phyloP scores from a whole-genome alignment of 2,888 invertebrate species.

The Sarcophaga subvicina region DNA sequence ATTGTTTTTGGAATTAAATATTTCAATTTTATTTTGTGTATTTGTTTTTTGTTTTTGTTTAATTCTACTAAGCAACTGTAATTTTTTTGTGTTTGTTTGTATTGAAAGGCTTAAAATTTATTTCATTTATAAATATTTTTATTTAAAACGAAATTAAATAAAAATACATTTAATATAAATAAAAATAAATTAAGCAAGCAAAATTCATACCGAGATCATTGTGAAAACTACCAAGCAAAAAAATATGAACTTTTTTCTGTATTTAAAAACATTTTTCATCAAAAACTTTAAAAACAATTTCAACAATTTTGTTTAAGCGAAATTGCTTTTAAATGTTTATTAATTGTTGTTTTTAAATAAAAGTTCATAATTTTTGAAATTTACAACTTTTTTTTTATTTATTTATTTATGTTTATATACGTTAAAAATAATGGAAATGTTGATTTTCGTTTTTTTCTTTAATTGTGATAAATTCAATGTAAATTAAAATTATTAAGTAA shows the following conservation, averaged over 20 bases:
- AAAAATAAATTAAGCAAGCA: slow-evolving; percentile 71
- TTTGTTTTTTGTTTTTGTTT: slow-evolving; percentile 38
- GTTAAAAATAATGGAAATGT: slow-evolving; percentile 69
- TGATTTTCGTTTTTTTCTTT: slow-evolving; percentile 21
- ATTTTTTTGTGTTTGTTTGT: slow-evolving; percentile 62
- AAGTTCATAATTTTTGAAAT: slow-evolving; percentile 67
- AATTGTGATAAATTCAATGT: neutral
- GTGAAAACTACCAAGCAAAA: slow-evolving; percentile 80
- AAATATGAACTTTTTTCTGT: slow-evolving; percentile 55
- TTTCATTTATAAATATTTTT: slow-evolving; percentile 61
- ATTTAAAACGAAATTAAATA: slow-evolving; percentile 26
- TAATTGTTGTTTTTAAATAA: neutral
- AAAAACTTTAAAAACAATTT: neutral
- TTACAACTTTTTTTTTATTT: slow-evolving; percentile 63
- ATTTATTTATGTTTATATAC: slow-evolving; percentile 34
- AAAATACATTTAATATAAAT: slow-evolving; percentile 49
- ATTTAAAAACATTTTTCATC: slow-evolving; percentile 28
- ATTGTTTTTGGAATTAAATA: neutral
- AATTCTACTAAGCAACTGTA: slow-evolving; percentile 67
- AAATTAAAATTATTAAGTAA: neutral
- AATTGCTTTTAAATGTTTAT: neutral
- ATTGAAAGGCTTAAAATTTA: slow-evolving; percentile 62
- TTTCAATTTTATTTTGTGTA: neutral
- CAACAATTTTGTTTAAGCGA: neutral
- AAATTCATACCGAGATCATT: slow-evolving; percentile 80